Evolutionary conservation across 2,113 vertebrate species (phyloP).

Genomic region (Indicator maculatus): DNA sequence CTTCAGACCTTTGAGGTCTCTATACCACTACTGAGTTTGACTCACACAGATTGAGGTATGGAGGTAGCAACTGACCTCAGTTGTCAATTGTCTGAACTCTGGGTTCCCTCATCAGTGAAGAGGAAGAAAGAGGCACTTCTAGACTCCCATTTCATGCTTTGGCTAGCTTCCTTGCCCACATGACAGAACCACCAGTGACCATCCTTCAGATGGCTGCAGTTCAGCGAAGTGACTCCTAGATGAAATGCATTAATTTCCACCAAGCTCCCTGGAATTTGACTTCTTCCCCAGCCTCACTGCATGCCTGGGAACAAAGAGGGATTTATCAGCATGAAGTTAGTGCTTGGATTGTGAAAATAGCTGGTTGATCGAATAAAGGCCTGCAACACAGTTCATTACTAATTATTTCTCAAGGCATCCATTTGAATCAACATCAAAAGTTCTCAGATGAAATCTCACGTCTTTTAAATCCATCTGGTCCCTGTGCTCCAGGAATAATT

Average conservation of each 20-base stretch:
- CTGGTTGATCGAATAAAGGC: neutral
- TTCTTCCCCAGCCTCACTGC: neutral
- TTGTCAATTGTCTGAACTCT: neutral
- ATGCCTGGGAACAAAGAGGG: neutral
- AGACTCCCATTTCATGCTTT: neutral
- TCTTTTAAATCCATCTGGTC: neutral
- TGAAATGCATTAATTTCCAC: neutral
- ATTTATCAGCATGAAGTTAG: neutral
- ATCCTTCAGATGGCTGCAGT: neutral
- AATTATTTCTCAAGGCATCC: constrained; percentile 5
- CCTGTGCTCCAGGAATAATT: neutral
- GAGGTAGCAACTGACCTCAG: neutral
- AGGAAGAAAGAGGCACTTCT: neutral
- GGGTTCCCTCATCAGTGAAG: neutral
- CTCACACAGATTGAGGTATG: neutral
- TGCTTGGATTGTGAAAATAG: neutral
- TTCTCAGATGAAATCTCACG: neutral
- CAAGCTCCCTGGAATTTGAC: neutral
- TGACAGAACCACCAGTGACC: neutral
- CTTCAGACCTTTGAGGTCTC: neutral
- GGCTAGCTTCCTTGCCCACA: fast-evolving
- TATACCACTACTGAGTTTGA: neutral
- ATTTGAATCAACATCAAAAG: neutral
- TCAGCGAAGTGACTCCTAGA: neutral
- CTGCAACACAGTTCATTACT: neutral